Base-by-base conservation (phyloP, 2,888 invertebrate genomes). In the Phengaris arion region DNA sequence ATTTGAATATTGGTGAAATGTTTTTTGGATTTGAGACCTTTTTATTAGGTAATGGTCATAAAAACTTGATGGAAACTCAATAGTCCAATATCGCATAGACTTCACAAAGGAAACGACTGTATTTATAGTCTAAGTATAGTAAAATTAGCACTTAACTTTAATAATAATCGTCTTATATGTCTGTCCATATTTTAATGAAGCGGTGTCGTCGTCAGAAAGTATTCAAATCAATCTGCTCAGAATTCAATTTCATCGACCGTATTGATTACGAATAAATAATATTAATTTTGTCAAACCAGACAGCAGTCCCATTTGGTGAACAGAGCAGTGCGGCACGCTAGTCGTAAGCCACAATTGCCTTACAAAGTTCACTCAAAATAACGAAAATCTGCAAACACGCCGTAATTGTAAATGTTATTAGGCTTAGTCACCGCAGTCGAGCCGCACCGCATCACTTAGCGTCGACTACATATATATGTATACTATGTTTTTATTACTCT, bases 401-500 rank as follows among this genome's bases (percentile, higher is more conserved):
- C 64, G 22, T 52, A 54, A 72, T 54, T 13, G 72, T 72, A 72
- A 72, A 7, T 52, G 13, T 72, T 54, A 54, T 72, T 72, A n/a
- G 15, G 51, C 72, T 54, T 54, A 54, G 72, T 54, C 35, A 72
- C 72, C 72, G 72, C 72, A 52, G 9, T 9, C 48, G n/a, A n/a
- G n/a, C n/a, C n/a, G n/a, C n/a, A n/a, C n/a, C n/a, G n/a, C n/a
- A n/a, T n/a, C n/a, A n/a, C n/a, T n/a, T n/a, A n/a, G n/a, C n/a
- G n/a, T n/a, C n/a, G n/a, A n/a, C n/a, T n/a, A n/a, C n/a, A n/a
- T n/a, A n/a, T n/a, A n/a, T n/a, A n/a, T n/a, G n/a, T 70, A 70
- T 35, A 51, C 52, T 54, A 35, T 52, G 54, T 54, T 72, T 70
- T 72, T 72, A 72, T 72, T 72, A 72, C 52, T 54, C n/a, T 35